phyloP scores from a whole-genome alignment of 2,888 invertebrate species.

The Cataglyphis albicans region DNA sequence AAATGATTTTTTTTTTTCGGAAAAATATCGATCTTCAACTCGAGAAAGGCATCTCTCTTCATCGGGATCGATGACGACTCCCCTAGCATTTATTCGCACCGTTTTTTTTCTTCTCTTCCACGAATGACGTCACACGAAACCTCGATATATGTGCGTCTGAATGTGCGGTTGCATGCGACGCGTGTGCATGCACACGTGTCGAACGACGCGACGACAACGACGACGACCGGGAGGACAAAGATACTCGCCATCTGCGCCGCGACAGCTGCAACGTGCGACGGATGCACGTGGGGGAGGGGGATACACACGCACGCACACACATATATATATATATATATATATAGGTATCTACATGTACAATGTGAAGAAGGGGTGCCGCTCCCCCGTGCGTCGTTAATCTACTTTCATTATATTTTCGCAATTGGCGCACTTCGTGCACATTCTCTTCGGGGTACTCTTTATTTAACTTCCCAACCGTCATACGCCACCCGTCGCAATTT shows the following conservation, averaged over 20 bases:
- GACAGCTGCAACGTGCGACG: slow-evolving; percentile 75
- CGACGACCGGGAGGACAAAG: slow-evolving; percentile 59
- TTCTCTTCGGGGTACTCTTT: slow-evolving; percentile 49
- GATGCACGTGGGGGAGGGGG: slow-evolving; percentile 52
- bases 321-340: background rate
- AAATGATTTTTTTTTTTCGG: background rate
- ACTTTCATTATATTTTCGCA: slow-evolving; percentile 76
- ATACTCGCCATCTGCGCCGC: slow-evolving; percentile 75
- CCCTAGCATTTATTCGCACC: slow-evolving; percentile 35
- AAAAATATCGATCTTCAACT: background rate
- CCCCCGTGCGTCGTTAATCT: slow-evolving; percentile 67
- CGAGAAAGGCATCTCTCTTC: slow-evolving; percentile 8
- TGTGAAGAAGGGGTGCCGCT: slow-evolving; percentile 49
- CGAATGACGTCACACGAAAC: slow-evolving; percentile 35
- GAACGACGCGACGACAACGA: slow-evolving; percentile 39
- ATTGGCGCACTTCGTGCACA: slow-evolving; percentile 59
- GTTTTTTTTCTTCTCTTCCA: background rate
- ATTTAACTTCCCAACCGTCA: slow-evolving; percentile 27
- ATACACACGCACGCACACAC: background rate
- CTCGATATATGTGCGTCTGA: slow-evolving; percentile 47
- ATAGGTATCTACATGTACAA: background rate
- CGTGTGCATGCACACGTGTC: slow-evolving; percentile 50
- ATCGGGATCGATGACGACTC: background rate
- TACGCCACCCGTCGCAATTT: slow-evolving; percentile 11
- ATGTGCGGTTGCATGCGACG: slow-evolving; percentile 39